A percentile compares a stretch with the other conserved stretches of the same genome.
Evolutionary conservation across 2,797 vertebrate genomes (phyloP).

Genomic region (Sebastes goodei): DNA sequence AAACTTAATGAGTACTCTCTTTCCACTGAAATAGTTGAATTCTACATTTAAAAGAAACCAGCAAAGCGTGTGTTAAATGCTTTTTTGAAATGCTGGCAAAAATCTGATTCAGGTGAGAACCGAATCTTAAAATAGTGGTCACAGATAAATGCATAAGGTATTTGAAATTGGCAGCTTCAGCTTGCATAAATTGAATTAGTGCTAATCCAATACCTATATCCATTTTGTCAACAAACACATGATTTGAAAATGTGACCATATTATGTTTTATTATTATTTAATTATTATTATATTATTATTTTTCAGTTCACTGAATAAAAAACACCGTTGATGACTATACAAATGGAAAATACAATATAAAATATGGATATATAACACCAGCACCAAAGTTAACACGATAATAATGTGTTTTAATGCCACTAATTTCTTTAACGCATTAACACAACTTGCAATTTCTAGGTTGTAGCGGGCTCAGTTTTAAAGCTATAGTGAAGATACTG

Average conservation of each 20-base stretch:
- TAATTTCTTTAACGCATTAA: too few relatives aligned
- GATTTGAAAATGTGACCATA: background rate
- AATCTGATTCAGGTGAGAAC: background rate
- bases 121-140: background rate
- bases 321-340: background rate
- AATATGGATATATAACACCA: background rate
- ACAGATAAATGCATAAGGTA: background rate
- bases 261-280: background rate
- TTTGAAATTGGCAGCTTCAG: background rate
- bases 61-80: background rate
- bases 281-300: background rate
- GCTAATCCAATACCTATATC: background rate
- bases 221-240: background rate
- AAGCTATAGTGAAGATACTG: too few relatives aligned
- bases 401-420: too few relatives aligned
- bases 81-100: background rate
- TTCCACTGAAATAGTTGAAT: background rate
- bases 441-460: too few relatives aligned
- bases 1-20: background rate
- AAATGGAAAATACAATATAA: background rate
- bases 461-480: too few relatives aligned
- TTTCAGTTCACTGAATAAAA: background rate
- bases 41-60: background rate
- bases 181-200: background rate
- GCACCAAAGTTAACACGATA: too few relatives aligned